Evolutionary conservation across 2,888 invertebrate genomes (phyloP), one percentile per base, ranked within the genome.

Genomic region (Pachliopta kotzebuea): DNA sequence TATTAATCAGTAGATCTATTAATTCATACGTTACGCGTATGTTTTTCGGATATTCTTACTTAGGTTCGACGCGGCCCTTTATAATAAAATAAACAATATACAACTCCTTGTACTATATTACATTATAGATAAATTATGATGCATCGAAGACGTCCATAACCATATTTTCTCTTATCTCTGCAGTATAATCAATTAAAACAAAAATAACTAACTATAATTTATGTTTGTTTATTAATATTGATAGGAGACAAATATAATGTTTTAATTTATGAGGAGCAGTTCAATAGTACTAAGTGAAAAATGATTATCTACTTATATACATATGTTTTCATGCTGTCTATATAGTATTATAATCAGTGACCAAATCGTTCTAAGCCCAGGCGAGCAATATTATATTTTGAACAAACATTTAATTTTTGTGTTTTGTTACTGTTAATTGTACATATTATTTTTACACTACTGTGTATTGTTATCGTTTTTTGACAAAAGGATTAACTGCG

Each of bases 91-190:
- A 45, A n/a, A n/a, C 45, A 45, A 45, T 45, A 45, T 18, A 18
- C 2, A 7, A 45, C 53, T 42, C 24, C 26, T 45, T 42, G 52
- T 52, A 59, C 65, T 57, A 54, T 62, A 63, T 57, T n/a, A n/a
- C n/a, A 61, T 52, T 59, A 14, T 8, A 23, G 37, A 42, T 18
- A 24, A 18, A 42, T 24, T 45, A 4, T n/a, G n/a, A n/a, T 9
- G n/a, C 17, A 45, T 58, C 18, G 42, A 7, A 49, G 23, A 49
- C 14, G 9, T n/a, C 24, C 18, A 26, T 58, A n/a, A 59, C 26
- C 29, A 17, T 50, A 45, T n/a, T n/a, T 50, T 45, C 17, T 61
- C 18, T 55, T 61, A 61, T 61, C 55, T 55, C 21, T 9, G 21
- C 21, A 55, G 11, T 49, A 45, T 20, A 20, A 52, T 52, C 45